Evolutionary conservation across 2,113 vertebrate species (phyloP).

Genomic region (Pteruthius melanotis): DNA sequence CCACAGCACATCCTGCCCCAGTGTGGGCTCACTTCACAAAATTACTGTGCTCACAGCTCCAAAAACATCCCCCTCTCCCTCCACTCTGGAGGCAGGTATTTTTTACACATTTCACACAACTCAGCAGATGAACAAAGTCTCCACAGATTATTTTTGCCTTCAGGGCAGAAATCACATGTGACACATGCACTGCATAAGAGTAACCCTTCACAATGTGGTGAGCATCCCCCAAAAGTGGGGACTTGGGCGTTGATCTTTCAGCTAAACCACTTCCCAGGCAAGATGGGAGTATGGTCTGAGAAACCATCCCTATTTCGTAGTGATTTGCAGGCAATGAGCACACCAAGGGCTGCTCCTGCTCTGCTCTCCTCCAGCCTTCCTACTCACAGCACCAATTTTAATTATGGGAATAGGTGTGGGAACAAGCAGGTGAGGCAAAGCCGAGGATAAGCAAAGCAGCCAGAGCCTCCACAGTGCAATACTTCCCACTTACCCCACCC

Average conservation of each 20-base stretch:
- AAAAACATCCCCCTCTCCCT: neutral
- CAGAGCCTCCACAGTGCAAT: neutral
- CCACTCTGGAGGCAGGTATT: neutral
- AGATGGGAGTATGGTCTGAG: neutral
- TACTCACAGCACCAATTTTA: neutral
- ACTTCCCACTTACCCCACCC: neutral
- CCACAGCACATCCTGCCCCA: neutral
- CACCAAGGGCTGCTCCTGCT: neutral
- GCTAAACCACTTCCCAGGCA: neutral
- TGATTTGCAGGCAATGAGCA: neutral
- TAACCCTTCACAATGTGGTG: neutral
- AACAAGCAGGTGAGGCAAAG: neutral
- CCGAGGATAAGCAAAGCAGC: neutral
- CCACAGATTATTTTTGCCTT: neutral
- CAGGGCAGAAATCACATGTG: neutral
- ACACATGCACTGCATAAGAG: neutral
- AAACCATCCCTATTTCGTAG: neutral
- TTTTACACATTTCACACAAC: neutral
- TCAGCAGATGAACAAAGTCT: conserved; percentile 8
- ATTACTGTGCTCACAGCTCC: neutral
- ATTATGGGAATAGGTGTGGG: neutral
- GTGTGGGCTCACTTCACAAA: neutral
- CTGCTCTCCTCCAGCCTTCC: neutral
- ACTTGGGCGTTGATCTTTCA: neutral
- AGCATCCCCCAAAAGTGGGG: neutral